Evolutionary conservation across 1,140 invertebrate species (phyloP), one percentile per base, ranked within the genome.

Genomic region (Armadillidium nasatum): DNA sequence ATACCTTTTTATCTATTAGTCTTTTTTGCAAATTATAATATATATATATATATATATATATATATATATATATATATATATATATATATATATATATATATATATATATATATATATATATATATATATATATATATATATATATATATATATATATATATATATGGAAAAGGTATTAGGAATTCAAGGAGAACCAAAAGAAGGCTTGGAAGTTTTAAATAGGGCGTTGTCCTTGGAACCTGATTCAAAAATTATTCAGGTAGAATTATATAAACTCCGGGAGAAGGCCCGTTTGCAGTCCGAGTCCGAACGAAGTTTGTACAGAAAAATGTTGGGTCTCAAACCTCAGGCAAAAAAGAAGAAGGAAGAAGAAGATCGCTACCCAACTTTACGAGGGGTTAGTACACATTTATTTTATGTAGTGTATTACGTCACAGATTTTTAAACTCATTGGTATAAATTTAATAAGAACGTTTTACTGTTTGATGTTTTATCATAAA

Each of bases 221-320:
- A 86, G 87, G 81, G 90, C 89, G 1, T 82, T 87, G 10, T 87
- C 87, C 71, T 82, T 89, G 22, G 88, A 89, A 78, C 89, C 89
- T 0, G 86, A 88, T 21, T 87, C 86, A 69, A 87, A 86, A 80
- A 84, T 86, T 21, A 87, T 90, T 33, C 50, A 85, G 87, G 67
- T 50, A 44, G 73, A 80, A 45, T 66, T 71, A 43, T 68, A 72
- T 46, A 78, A 78, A 74, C 72, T 82, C 54, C 21, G 71, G 45
- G 79, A 80, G 69, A 76, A 67, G 21, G 77, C 77, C 0, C 77
- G 79, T 7, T 33, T 22, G 60, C 66, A 78, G 68, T 67, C 76
- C 6, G 79, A 80, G 46, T 74, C 74, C n/a, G 79, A 80, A 72
- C 78, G 78, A 75, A 74, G 70, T 23, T 66, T 80, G 19, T 80